These are phyloP conservation scores for Caretta caretta DNA, from an alignment of 2,113 vertebrate species.

Conservation along the genomic window DNA sequence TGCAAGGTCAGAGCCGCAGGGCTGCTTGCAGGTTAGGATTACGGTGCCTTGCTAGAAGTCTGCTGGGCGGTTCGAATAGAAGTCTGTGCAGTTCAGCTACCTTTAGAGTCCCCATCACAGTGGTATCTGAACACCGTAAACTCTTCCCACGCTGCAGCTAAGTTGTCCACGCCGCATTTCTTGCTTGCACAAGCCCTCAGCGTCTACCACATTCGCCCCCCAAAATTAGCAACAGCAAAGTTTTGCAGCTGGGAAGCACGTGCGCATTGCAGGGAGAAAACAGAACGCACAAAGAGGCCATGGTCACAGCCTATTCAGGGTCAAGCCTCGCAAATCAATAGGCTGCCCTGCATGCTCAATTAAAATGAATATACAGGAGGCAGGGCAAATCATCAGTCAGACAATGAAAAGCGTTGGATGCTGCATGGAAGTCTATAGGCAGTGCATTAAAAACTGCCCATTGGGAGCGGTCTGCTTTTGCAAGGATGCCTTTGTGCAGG, in stretches of 20 bases:
- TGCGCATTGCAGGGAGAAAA: background rate
- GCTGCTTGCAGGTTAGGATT: background rate
- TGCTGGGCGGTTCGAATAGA: background rate
- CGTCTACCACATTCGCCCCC: background rate
- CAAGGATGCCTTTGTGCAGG: background rate
- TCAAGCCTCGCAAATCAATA: background rate
- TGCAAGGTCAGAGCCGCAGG: background rate
- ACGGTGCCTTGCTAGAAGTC: background rate
- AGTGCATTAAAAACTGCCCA: background rate
- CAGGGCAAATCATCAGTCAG: background rate
- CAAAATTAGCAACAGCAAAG: background rate
- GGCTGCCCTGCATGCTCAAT: background rate
- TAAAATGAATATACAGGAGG: background rate
- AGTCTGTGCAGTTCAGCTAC: background rate
- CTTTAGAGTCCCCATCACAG: background rate
- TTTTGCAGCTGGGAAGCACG: background rate
- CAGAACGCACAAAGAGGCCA: background rate
- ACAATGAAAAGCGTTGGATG: background rate
- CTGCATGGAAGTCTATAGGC: background rate
- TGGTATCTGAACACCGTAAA: background rate
- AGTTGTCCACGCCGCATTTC: background rate
- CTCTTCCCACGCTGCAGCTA: too few species aligned
- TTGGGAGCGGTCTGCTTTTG: background rate
- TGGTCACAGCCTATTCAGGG: background rate
- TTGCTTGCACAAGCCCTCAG: background rate